Percentiles rank a stretch among this genome's conserved stretches.
phyloP scores from a whole-genome alignment of 2,113 vertebrate species.

The Lepus americanus region DNA sequence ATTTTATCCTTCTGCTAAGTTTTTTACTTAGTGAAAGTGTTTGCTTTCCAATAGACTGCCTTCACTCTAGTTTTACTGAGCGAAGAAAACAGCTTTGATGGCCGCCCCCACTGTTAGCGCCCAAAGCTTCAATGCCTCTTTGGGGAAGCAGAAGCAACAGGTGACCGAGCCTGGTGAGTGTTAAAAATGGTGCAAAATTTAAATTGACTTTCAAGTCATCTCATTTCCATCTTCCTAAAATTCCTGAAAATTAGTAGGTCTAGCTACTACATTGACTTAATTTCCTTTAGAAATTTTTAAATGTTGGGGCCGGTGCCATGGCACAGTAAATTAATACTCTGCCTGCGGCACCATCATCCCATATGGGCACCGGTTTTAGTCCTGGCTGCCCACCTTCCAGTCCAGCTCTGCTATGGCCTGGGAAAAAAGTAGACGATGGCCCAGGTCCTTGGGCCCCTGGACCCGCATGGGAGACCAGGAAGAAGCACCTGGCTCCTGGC shows the following conservation, averaged over 20 bases:
- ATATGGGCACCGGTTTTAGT: no score
- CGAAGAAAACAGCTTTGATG: not conserved
- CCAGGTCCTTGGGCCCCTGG: no score
- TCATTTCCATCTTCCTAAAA: not conserved
- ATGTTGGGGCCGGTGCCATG: no score
- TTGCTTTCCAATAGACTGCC: conserved; percentile 13
- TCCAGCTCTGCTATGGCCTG: no score
- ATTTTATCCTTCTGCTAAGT: conserved; percentile 58
- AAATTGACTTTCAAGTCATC: not conserved
- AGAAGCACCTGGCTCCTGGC: no score
- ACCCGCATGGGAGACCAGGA: no score
- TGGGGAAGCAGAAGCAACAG: not conserved
- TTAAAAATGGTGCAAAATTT: not conserved
- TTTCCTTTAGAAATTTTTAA: conserved; percentile 8
- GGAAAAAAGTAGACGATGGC: no score
- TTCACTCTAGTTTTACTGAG: not conserved
- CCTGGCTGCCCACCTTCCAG: no score
- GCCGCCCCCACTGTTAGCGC: not conserved
- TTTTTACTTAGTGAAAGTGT: conserved; percentile 60
- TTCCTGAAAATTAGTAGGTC: not conserved
- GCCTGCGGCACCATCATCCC: no score
- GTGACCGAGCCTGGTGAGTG: not conserved
- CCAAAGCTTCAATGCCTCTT: not conserved
- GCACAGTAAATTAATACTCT: no score
- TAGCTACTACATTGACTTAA: not conserved